Conservation (phyloP, 2,113 vertebrate species). For the Phainopepla nitens region DNA sequence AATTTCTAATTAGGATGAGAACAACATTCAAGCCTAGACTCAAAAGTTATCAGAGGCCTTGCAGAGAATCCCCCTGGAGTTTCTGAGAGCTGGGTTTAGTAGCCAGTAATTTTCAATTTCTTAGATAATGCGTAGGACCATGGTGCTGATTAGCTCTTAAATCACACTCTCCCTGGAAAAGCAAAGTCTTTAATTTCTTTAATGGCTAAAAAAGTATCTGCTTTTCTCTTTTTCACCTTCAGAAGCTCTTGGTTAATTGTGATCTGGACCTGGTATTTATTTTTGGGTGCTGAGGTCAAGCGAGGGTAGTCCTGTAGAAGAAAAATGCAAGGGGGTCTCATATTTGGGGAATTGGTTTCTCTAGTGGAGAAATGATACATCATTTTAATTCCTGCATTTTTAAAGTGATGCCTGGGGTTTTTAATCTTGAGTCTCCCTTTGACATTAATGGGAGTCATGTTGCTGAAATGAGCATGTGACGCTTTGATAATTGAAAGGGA, state of each 20-base stretch:
- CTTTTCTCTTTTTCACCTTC: slow-evolving; percentile 61
- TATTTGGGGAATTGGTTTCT: slow-evolving; percentile 2
- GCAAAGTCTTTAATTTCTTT: slow-evolving; percentile 70
- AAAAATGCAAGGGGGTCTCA: background rate
- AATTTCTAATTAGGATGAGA: slow-evolving; percentile 58
- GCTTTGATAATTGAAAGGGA: slow-evolving; percentile 35
- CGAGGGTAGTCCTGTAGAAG: background rate
- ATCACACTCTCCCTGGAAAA: slow-evolving; percentile 62
- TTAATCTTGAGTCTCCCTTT: slow-evolving; percentile 60
- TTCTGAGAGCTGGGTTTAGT: slow-evolving; percentile 57
- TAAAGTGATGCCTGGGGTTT: slow-evolving; percentile 46
- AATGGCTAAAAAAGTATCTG: slow-evolving; percentile 33
- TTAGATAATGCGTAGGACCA: slow-evolving; percentile 68
- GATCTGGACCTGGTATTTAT: background rate
- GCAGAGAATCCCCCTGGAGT: slow-evolving; percentile 70
- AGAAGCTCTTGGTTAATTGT: slow-evolving; percentile 18
- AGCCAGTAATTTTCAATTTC: slow-evolving; percentile 72
- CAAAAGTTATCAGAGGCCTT: slow-evolving; percentile 69
- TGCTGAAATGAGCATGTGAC: slow-evolving; percentile 6
- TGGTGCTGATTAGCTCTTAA: slow-evolving; percentile 68
- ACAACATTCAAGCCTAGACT: slow-evolving; percentile 40
- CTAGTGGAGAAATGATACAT: slow-evolving; percentile 17
- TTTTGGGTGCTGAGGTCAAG: background rate
- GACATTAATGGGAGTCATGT: slow-evolving; percentile 53
- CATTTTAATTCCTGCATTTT: slow-evolving; percentile 53